These are phyloP conservation scores for Eutrigla gurnardus DNA, from an alignment of 2,797 vertebrate species.

Conservation along the genomic window DNA sequence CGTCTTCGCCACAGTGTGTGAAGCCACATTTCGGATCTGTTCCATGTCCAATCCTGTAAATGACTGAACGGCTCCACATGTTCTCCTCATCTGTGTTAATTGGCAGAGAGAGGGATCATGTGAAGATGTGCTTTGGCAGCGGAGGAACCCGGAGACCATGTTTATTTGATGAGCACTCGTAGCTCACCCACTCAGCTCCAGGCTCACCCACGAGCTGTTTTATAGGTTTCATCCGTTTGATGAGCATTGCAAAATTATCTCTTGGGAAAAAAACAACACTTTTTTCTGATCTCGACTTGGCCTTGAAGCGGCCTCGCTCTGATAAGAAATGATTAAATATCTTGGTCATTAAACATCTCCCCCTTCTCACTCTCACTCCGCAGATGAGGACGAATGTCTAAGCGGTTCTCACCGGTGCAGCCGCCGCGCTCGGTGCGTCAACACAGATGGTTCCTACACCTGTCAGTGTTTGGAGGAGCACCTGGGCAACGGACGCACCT, in stretches of 20 bases:
- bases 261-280: conserved; percentile 41
- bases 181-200: conserved; percentile 79
- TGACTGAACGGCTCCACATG: conserved; percentile 70
- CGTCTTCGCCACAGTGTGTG: conserved; percentile 1
- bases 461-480: conserved; percentile 77
- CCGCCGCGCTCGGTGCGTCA: conserved; percentile 75
- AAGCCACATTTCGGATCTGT: conserved; percentile 46
- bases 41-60: conserved; percentile 62
- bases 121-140: conserved; percentile 77
- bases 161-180: conserved; percentile 76
- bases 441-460: conserved; percentile 80
- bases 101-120: conserved; percentile 69
- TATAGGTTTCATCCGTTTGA: conserved; percentile 65
- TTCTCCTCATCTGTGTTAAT: conserved; percentile 71
- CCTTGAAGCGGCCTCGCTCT: conserved; percentile 19
- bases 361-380: conserved; percentile 14
- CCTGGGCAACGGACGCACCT: conserved; percentile 76
- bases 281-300: neutral
- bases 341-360: conserved; percentile 16
- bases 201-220: conserved; percentile 70
- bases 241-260: conserved; percentile 68
- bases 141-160: conserved; percentile 58
- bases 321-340: conserved; percentile 4
- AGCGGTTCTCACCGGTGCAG: conserved; percentile 79
- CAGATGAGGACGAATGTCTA: conserved; percentile 82